These are phyloP conservation scores for Cossypha dichroa DNA, from an alignment of 2,797 vertebrate genomes.

Conservation along the genomic window DNA sequence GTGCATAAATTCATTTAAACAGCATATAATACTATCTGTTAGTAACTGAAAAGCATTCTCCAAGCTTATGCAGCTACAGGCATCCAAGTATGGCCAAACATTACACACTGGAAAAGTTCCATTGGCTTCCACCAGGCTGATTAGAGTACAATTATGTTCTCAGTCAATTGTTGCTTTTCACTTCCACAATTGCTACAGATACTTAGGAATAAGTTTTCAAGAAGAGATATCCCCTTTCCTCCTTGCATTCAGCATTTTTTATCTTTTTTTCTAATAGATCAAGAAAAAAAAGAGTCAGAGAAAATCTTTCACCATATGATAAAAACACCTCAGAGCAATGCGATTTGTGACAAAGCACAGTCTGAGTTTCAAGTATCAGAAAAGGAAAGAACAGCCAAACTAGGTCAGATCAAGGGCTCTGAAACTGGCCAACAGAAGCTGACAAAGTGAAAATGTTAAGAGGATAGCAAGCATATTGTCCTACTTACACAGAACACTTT, in stretches of 20 bases:
- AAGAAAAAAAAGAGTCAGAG: background rate
- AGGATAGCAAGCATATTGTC: background rate
- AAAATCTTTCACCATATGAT: background rate
- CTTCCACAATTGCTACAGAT: background rate
- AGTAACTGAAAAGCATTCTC: background rate
- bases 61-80: background rate
- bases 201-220: background rate
- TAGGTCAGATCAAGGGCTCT: background rate
- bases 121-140: background rate
- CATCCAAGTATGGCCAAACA: background rate
- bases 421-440: background rate
- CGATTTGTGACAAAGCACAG: background rate
- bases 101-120: background rate
- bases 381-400: background rate
- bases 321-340: background rate
- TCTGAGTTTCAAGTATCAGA: background rate
- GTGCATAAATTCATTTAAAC: background rate
- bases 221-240: background rate
- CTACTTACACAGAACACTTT: background rate
- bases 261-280: background rate
- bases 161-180: background rate
- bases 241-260: background rate
- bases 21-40: background rate
- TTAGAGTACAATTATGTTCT: background rate
- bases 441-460: background rate